A percentile compares a stretch with the other conserved stretches of the same genome.
Conservation (phyloP, 2,888 invertebrate genomes). For the Lasioglossum leucozonium region DNA sequence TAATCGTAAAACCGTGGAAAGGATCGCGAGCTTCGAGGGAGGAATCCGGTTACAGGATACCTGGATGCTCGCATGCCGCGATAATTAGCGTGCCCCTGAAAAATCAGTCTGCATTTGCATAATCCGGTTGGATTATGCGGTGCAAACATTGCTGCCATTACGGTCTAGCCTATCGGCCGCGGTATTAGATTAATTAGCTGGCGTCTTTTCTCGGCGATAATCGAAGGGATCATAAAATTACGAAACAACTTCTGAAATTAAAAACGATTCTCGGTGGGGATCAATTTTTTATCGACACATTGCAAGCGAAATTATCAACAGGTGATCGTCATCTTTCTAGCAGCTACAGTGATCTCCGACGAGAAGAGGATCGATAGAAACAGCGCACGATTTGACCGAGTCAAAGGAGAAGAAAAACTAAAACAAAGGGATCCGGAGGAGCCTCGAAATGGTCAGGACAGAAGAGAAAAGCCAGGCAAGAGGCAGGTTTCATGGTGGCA, state of each 20-base stretch:
- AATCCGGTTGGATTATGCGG: constrained; percentile 60
- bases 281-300: no score
- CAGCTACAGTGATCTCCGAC: no score
- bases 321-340: no score
- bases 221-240: background rate
- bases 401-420: background rate
- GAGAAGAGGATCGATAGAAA: no score
- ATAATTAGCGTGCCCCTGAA: constrained; percentile 22
- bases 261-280: background rate
- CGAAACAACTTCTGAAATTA: background rate
- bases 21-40: constrained; percentile 39
- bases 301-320: no score
- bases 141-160: constrained; percentile 14
- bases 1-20: constrained; percentile 53
- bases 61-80: constrained; percentile 33
- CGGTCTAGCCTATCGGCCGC: background rate
- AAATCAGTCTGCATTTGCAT: constrained; percentile 32
- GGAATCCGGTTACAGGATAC: constrained; percentile 43
- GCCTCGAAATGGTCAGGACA: background rate
- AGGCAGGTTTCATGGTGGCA: background rate
- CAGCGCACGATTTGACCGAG: background rate
- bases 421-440: background rate
- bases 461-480: background rate
- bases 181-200: constrained; percentile 15
- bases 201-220: background rate